Base-by-base conservation (phyloP, 2,888 invertebrate genomes). In the Diplolepis rosae region DNA sequence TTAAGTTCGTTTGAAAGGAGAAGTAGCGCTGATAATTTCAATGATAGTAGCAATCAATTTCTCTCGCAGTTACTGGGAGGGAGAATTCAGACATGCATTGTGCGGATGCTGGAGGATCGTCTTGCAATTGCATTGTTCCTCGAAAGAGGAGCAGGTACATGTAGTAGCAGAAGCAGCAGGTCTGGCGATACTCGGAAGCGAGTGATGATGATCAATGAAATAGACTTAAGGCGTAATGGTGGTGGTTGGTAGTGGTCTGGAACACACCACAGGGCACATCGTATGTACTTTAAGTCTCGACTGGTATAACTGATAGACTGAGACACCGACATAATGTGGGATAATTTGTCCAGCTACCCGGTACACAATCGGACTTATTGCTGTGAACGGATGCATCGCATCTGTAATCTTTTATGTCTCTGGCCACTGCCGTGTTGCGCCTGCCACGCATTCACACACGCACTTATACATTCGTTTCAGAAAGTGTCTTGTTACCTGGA, bases 401-500 rank as follows among this genome's bases (percentile, higher is more conserved):
- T 88, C 84, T 82, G 86, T 85, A 86, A 87, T 87, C 85, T 83
- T 87, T 87, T 87, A 84, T 85, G 83, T 82, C 83, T 80, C 81
- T 77, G 79, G 80, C 72, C 77, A 73, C 73, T 65, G 74, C 35
- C 74, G 72, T 72, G 75, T 70, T 65, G 73, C 71, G 69, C 74
- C 66, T 68, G 74, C 73, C 77, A 74, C 74, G 75, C 77, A 79
- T 78, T 74, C 80, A 74, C 75, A 70, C 73, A 72, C 76, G 52
- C 73, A 75, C 77, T 70, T 71, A 72, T 72, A 77, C 76, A 72
- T 70, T 61, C 69, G 76, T 73, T 72, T 79, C 78, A 79, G 81
- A 85, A 85, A 87, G 88, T 86, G 84, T 88, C 88, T 87, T 88
- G 88, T 88, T 88, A 88, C 88, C 79, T 73, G 82, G 81, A 82